Conservation (phyloP, 2,113 vertebrate genomes). For the Colistium nudipinnis region DNA sequence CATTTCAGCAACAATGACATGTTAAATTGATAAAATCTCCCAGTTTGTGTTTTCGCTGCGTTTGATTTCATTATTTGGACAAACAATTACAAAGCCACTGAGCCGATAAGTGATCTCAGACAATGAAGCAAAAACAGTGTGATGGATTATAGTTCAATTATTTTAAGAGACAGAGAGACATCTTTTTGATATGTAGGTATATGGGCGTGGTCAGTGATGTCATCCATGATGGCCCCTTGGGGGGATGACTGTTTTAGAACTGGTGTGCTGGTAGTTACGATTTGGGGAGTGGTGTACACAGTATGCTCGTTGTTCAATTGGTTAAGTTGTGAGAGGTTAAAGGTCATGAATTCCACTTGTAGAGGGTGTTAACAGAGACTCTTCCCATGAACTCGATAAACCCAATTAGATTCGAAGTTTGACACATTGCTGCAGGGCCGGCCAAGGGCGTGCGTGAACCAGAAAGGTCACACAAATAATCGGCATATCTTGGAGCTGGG, state of each 20-base stretch:
- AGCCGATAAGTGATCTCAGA: not conserved
- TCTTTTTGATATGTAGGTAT: constrained; percentile 47
- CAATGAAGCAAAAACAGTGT: not conserved
- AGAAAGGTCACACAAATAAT: constrained; percentile 34
- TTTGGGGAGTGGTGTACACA: not conserved
- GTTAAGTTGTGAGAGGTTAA: not conserved
- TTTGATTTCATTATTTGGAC: not conserved
- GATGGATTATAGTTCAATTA: not conserved
- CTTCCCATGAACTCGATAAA: not conserved
- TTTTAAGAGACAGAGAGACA: constrained; percentile 15
- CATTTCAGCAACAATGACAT: not conserved
- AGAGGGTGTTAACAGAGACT: not conserved
- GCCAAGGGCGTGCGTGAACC: constrained; percentile 45
- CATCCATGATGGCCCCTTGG: constrained; percentile 58
- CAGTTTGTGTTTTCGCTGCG: not conserved
- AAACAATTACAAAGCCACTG: not conserved
- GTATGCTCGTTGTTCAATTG: not conserved
- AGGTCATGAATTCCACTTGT: not conserved
- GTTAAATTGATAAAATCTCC: not conserved
- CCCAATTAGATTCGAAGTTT: not conserved
- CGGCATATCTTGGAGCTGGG: constrained; percentile 11
- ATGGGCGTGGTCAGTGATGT: constrained; percentile 61
- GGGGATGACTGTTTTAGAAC: constrained; percentile 52
- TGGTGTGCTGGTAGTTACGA: not conserved
- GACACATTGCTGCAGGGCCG: constrained; percentile 47